These are phyloP conservation scores for Brachypodius melanocephalos DNA, from an alignment of 2,113 vertebrate species.

Conservation along the genomic window DNA sequence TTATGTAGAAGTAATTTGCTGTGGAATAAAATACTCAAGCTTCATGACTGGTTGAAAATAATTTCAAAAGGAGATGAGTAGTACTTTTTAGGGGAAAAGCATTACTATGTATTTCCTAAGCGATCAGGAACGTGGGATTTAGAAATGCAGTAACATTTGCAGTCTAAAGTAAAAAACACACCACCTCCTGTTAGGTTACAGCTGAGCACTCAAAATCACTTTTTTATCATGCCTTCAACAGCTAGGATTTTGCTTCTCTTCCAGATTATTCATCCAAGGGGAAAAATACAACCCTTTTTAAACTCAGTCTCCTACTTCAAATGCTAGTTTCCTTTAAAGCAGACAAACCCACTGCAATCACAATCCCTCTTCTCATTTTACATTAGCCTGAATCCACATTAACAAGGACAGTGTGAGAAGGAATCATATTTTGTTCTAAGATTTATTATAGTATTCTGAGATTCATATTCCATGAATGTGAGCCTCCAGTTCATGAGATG, in stretches of 20 bases:
- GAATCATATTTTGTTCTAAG: neutral
- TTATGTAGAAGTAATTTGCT: neutral
- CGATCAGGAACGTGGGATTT: neutral
- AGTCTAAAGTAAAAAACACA: neutral
- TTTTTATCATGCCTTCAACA: neutral
- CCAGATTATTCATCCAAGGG: neutral
- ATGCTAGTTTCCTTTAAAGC: neutral
- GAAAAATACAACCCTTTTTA: neutral
- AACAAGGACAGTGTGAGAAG: neutral
- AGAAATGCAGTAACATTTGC: conserved; percentile 15
- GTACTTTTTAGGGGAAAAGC: neutral
- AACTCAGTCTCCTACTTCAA: neutral
- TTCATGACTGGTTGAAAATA: neutral
- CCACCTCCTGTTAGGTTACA: neutral
- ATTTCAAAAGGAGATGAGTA: neutral
- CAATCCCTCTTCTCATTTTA: neutral
- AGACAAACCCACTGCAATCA: neutral
- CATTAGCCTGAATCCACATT: neutral
- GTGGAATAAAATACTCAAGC: neutral
- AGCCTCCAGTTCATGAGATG: neutral
- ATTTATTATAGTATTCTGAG: neutral
- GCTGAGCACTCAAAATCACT: neutral
- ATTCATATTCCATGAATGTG: neutral
- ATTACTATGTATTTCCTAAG: neutral
- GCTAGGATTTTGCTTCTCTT: neutral